Base-by-base conservation (phyloP, 1,140 invertebrate species). In the Pseudomyrmex dendroicus region DNA sequence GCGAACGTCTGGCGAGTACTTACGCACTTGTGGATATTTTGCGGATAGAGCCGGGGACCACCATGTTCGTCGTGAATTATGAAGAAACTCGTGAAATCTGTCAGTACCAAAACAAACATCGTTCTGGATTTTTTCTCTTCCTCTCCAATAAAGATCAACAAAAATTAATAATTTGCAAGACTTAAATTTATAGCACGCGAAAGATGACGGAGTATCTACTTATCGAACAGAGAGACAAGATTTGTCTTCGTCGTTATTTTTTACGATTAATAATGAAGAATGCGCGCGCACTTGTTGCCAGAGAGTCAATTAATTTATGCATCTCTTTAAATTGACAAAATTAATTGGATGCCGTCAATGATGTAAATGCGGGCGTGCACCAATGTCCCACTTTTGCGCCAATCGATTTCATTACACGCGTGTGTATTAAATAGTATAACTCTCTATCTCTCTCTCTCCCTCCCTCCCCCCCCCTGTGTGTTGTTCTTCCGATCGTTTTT, bases 241-340 rank as follows among this genome's bases (percentile, higher is more conserved):
- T 5, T 20, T 44, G 12, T 17, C 72, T 62, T 50, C 25, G 61
- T 35, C 46, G 4, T 35, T 15, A 68, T 2, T 67, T 68, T 35
- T 68, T 17, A 44, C 22, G 46, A 35, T 2, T 35, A 17, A 68
- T 46, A 57, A 66, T 67, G 25, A 56, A 20, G n/a, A 70, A 78
- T 12, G 20, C n/a, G 2, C 2, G 10, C 17, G 20, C 54, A 59
- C 66, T 78, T 59, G 76, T 70, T 44, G 64, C 54, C 25, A 5
- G 35, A n/a, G 54, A 57, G 10, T 44, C 66, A 59, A 80, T 80
- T 72, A 72, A 80, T 50, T 35, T 72, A 35, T 22, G n/a, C 54
- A 15, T 25, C 48, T 80, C 66, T 80, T 80, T 72, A 80, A 46
- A 80, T 78, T 46, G 66, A 70, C 66, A 57, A 78, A 78, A 78